phyloP scores from a whole-genome alignment of 1,140 invertebrate genomes.

The Achatina immaculata region DNA sequence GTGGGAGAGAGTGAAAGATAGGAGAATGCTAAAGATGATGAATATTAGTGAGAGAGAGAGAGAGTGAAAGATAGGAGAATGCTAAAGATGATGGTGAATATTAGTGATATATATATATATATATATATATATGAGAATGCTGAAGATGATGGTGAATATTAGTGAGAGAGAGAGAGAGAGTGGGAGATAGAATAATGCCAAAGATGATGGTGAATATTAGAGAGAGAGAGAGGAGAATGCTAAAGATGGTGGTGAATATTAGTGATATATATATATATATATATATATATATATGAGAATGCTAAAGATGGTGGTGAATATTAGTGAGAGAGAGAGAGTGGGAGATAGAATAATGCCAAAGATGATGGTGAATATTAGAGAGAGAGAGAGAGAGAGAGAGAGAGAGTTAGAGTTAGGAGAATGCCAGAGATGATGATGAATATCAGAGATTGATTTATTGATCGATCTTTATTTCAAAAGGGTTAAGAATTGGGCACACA shows the following conservation, averaged over 20 bases:
- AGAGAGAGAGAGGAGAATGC: background rate
- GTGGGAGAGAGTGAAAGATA: background rate
- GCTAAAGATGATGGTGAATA: background rate
- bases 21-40: background rate
- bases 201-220: background rate
- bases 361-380: background rate
- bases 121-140: background rate
- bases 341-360: background rate
- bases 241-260: background rate
- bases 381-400: no score
- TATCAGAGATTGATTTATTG: background rate
- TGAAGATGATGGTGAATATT: background rate
- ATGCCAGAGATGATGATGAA: background rate
- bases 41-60: background rate
- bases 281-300: background rate
- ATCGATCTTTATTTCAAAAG: background rate
- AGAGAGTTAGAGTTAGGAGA: background rate
- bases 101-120: background rate
- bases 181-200: background rate
- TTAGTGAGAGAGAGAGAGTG: background rate
- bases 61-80: background rate
- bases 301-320: background rate
- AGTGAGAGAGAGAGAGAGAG: background rate
- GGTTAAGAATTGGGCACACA: no score
- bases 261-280: background rate